Evolutionary conservation across 2,797 vertebrate genomes (phyloP).

Genomic region (Halcyon badia): DNA sequence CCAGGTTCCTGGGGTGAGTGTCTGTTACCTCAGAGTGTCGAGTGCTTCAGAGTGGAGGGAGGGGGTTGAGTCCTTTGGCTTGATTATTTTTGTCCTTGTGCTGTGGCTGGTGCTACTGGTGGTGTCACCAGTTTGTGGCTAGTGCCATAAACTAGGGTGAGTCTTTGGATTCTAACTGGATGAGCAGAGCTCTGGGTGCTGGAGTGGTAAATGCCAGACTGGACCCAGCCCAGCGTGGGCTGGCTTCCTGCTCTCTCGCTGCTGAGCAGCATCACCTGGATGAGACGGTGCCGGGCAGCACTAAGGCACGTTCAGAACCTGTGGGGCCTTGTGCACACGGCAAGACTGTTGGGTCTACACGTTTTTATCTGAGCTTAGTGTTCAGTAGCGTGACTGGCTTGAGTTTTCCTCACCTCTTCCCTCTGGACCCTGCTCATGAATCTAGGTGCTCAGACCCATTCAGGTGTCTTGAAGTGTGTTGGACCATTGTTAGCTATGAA

Average conservation of each 20-base stretch:
- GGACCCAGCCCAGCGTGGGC: not conserved
- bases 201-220: not conserved
- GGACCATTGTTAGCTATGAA: constrained; percentile 50
- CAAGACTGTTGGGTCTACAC: accelerated
- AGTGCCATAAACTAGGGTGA: not conserved
- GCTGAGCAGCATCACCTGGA: not conserved
- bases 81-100: accelerated
- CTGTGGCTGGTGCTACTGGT: too few relatives aligned
- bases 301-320: not conserved
- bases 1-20: not conserved
- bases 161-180: accelerated
- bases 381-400: not conserved
- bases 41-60: not conserved
- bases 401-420: not conserved
- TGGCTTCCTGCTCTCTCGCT: not conserved
- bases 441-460: not conserved
- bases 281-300: accelerated
- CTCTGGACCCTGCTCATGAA: not conserved
- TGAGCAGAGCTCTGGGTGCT: not conserved
- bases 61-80: not conserved
- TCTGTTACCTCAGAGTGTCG: not conserved
- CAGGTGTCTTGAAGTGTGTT: not conserved
- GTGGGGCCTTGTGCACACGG: not conserved
- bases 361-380: not conserved
- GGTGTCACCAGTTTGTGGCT: too few relatives aligned